Evolutionary conservation across 1,140 invertebrate species (phyloP).

Genomic region (Pomacea maculata): DNA sequence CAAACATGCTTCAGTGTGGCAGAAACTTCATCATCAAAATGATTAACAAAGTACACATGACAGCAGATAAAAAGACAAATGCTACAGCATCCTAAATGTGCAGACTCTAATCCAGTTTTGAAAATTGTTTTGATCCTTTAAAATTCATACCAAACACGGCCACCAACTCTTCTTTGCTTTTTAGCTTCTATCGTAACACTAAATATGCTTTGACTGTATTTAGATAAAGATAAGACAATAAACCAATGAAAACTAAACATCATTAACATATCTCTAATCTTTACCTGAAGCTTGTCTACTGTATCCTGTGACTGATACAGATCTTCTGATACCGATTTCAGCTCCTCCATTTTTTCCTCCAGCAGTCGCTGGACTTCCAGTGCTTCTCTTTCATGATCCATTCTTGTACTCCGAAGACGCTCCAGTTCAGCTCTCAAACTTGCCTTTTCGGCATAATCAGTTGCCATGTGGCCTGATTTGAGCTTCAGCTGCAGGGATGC

Average conservation of each 20-base stretch:
- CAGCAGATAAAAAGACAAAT: too few species aligned
- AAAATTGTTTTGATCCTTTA: too few species aligned
- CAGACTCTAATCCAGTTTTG: too few species aligned
- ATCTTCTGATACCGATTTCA: slow-evolving; percentile 58
- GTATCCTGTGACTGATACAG: slow-evolving; percentile 53
- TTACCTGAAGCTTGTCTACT: slow-evolving; percentile 53
- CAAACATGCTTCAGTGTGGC: not conserved
- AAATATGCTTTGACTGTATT: too few species aligned
- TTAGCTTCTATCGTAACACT: too few species aligned
- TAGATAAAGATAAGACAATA: too few species aligned
- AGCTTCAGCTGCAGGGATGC: slow-evolving; percentile 39
- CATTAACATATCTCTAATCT: too few species aligned
- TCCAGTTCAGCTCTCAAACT: slow-evolving; percentile 48
- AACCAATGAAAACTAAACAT: too few species aligned
- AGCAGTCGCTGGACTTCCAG: slow-evolving; percentile 60
- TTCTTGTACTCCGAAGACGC: slow-evolving; percentile 46
- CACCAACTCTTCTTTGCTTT: too few species aligned
- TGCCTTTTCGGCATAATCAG: slow-evolving; percentile 40
- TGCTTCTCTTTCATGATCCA: slow-evolving; percentile 56
- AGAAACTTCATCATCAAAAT: slow-evolving; percentile 20
- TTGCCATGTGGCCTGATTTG: slow-evolving; percentile 11
- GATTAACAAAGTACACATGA: too few species aligned
- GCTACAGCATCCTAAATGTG: too few species aligned
- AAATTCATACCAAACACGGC: too few species aligned
- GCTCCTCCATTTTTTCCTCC: slow-evolving; percentile 61